Evolutionary conservation across 2,888 invertebrate genomes (phyloP).

Genomic region (Netelia fuscicornis): DNA sequence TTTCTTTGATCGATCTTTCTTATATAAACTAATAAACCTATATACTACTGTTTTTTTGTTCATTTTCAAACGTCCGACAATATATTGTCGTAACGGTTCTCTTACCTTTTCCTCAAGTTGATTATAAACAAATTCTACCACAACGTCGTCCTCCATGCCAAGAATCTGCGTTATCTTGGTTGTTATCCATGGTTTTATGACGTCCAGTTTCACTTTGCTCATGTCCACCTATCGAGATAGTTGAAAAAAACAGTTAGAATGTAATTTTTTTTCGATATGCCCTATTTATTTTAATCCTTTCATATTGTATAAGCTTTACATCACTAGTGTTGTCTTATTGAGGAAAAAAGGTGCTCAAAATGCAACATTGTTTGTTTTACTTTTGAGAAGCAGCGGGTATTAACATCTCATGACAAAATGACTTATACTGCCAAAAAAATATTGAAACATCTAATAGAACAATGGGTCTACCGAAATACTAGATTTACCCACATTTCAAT

Average conservation of each 20-base stretch:
- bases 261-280: neutral
- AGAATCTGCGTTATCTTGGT: constrained; percentile 98
- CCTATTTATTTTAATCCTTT: too few species aligned
- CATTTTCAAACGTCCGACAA: constrained; percentile 72
- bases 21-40: constrained; percentile 66
- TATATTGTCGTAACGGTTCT: constrained; percentile 58
- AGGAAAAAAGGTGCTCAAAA: neutral
- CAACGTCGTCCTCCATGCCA: constrained; percentile 99
- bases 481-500: too few species aligned
- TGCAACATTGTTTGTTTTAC: neutral
- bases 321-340: neutral
- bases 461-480: too few species aligned
- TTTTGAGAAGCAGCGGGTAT: neutral
- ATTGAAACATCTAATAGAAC: too few species aligned
- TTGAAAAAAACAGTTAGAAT: constrained; percentile 33
- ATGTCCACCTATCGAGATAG: constrained; percentile 92
- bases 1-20: constrained; percentile 68
- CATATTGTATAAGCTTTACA: neutral
- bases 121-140: constrained; percentile 99
- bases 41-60: constrained; percentile 46
- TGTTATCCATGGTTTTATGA: constrained; percentile 99
- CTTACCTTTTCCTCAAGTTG: constrained; percentile 97
- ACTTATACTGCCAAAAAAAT: neutral
- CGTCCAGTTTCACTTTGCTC: constrained; percentile 98
- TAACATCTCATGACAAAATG: neutral